phyloP scores from a whole-genome alignment of 2,113 vertebrate genomes.

The Vulpes ferrilata region DNA sequence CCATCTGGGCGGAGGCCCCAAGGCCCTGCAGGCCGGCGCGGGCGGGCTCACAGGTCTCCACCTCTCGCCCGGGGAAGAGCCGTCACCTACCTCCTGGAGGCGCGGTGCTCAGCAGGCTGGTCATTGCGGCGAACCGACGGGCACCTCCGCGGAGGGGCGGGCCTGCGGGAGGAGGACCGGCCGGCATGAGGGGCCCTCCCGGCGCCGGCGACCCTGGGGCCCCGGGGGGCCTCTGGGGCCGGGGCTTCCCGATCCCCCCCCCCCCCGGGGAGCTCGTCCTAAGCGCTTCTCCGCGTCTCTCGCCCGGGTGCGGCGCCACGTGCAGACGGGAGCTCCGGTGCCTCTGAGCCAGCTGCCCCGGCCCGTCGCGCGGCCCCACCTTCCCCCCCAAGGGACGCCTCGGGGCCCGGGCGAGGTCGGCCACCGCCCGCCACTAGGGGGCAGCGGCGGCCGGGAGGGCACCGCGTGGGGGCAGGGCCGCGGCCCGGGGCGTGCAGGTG shows the following conservation, averaged over 20 bases:
- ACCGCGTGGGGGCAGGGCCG: too few relatives aligned
- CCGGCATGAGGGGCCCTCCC: background rate
- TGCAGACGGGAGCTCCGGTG: too few relatives aligned
- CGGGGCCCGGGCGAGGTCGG: too few relatives aligned
- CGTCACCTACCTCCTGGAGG: conserved; percentile 75
- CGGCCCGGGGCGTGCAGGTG: too few relatives aligned
- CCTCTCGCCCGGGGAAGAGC: background rate
- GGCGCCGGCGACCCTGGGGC: background rate
- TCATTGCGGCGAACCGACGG: conserved; percentile 31
- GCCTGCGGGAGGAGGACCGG: conserved; percentile 42
- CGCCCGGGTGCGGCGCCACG: too few relatives aligned
- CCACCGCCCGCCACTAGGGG: too few relatives aligned
- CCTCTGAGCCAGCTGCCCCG: too few relatives aligned
- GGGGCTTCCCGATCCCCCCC: background rate
- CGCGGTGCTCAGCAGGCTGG: conserved; percentile 26
- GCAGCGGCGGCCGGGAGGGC: too few relatives aligned
- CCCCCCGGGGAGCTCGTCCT: too few relatives aligned
- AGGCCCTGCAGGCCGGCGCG: background rate
- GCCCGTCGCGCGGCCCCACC: too few relatives aligned
- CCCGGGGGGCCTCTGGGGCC: background rate
- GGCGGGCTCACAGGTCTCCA: background rate
- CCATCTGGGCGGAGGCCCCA: background rate
- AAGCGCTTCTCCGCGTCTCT: background rate
- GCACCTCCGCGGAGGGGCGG: background rate
- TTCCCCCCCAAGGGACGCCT: too few relatives aligned